Base-by-base conservation (phyloP, 2,797 vertebrate genomes). In the Triplophysa yarkandensis region DNA sequence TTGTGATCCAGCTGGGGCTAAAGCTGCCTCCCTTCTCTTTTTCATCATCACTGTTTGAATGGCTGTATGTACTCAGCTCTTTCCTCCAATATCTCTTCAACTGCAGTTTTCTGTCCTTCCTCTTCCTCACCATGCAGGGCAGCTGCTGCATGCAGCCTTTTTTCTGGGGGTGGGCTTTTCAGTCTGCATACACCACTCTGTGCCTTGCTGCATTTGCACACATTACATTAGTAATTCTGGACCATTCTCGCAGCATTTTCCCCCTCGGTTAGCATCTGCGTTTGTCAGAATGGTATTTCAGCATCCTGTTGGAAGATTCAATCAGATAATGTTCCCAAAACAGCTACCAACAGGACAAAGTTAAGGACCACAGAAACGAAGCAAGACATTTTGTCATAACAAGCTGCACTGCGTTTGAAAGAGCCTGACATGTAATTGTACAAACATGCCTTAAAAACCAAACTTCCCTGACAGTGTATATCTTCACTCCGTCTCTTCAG, bases 191-290 rank as follows among this genome's bases (percentile, higher is more conserved):
- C 76, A 86, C 80, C 79, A 71, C 85, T 25, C 48, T 16, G 82
- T 65, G 78, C 80, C 84, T 85, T 82, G 70, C 79, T 85, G 85
- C 82, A 77, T 85, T 83, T 82, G 76, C 41, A 32, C 84, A 82
- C 67, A 77, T 85, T 86, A 89, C 82, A 87, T 87, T 87, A 83
- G 77, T 68, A 78, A 85, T 87, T 87, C 83, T 69, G 79, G 81
- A 86, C 80, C 60, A 80, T 50, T 68, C 75, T 76, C n/a, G 3
- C 50, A 54, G 7, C 58, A 41, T 78, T 87, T 81, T 81, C 27
- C 67, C 57, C 61, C 54, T 81, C 54, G 27, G 77, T 86, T 83
- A 79, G 79, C 81, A 78, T 82, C 48, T 23, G 61, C 79, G 68
- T 84, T 79, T 54, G 7, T 82, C 81, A 77, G 76, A 80, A 60